Base-by-base conservation (phyloP, 2,888 invertebrate species). In the Subacronicta megacephala region DNA sequence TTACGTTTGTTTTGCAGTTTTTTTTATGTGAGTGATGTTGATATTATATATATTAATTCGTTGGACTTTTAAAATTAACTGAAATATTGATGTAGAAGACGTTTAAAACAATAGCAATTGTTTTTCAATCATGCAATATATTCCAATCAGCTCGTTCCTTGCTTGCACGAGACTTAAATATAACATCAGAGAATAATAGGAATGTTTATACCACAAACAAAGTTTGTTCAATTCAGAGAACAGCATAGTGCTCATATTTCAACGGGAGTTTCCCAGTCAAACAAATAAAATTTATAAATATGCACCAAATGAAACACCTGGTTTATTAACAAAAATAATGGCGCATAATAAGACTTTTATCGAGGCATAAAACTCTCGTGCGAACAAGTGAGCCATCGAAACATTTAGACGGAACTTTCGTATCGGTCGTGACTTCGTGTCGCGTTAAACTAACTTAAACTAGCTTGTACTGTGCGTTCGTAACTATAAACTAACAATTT, bases 381-480 rank as follows among this genome's bases (percentile, higher is more conserved):
- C 41, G 15, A 47, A 45, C 62, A 46, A 60, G 52, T 16, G 46
- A 57, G 51, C 43, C 49, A 38, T 62, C 65, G 56, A 33, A 65
- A 69, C 46, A 59, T 43, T 49, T 63, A 72, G 61, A 77, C 76
- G 82, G 78, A 82, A 80, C 80, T 81, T 87, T 88, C 89, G 78
- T 78, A 68, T 90, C 90, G 90, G 83, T 89, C 90, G 89, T 78
- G 72, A 78, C 78, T 75, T 68, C 77, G 82, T 78, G 80, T 77
- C 69, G 80, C 75, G 71, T 71, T 66, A 69, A 68, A 59, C 72
- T 76, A 86, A 82, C 89, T 90, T 87, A 90, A 53, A 44, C 90
- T 92, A 92, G 81, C 82, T 93, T 93, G 93, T 93, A 93, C 93
- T 89, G 84, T 87, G 85, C 84, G 82, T 84, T 83, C 80, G 71